Conservation (phyloP, 1,140 invertebrate genomes). For the Drosophila parvula region DNA sequence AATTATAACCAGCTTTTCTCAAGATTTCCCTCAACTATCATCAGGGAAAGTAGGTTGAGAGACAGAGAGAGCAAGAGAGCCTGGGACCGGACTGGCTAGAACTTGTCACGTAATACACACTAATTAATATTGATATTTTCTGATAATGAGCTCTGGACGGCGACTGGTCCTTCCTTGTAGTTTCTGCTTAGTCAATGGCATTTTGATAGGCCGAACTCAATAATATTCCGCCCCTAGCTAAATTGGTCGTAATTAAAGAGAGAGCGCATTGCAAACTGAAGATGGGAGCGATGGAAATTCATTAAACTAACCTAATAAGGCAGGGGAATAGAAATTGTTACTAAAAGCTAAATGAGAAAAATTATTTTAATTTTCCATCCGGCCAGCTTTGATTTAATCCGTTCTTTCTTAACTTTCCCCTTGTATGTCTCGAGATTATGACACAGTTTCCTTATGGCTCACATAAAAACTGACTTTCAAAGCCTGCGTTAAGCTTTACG, state of each 20-base stretch:
- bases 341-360: not conserved
- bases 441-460: not conserved
- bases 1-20: constrained; percentile 70
- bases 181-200: constrained; percentile 73
- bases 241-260: constrained; percentile 28
- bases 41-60: constrained; percentile 11
- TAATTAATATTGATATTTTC: constrained; percentile 81
- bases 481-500: constrained; percentile 2
- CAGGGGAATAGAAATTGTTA: constrained; percentile 16
- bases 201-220: constrained; percentile 59
- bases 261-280: constrained; percentile 58
- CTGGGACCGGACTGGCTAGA: constrained; percentile 16
- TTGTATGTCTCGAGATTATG: not conserved
- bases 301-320: constrained; percentile 6
- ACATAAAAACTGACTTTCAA: constrained; percentile 1
- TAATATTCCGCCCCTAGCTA: constrained; percentile 33
- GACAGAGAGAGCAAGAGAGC: not conserved
- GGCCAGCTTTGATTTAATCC: not conserved
- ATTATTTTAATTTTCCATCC: not conserved
- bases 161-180: constrained; percentile 15
- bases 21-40: constrained; percentile 18
- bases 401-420: not conserved
- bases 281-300: constrained; percentile 23
- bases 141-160: constrained; percentile 40
- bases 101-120: constrained; percentile 79